A percentile compares a stretch with the other conserved stretches of the same genome.
Conservation (phyloP, 2,113 vertebrate species). For the Muntiacus reevesi region DNA sequence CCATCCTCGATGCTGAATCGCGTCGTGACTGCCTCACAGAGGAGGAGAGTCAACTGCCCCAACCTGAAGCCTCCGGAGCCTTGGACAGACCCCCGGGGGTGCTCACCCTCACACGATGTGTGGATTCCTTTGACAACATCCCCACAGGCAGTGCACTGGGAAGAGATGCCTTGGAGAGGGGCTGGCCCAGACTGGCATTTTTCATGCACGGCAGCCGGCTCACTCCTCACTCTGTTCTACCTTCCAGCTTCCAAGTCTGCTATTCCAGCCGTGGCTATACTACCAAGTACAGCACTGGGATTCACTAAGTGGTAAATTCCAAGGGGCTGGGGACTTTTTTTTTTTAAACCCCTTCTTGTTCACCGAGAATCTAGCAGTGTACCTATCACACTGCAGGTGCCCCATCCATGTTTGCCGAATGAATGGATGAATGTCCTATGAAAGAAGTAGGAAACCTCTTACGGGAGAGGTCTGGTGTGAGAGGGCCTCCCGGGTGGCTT, state of each 20-base stretch:
- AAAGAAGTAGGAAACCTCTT: background rate
- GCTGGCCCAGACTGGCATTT: background rate
- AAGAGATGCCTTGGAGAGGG: background rate
- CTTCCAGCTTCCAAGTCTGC: background rate
- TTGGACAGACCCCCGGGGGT: background rate
- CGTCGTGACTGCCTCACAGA: background rate
- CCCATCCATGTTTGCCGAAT: background rate
- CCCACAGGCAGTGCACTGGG: background rate
- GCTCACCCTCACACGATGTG: background rate
- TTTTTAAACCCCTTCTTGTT: background rate
- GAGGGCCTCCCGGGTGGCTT: background rate
- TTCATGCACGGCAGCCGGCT: rapidly evolving
- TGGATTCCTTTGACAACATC: background rate
- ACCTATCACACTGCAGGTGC: background rate
- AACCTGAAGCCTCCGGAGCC: background rate
- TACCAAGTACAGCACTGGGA: background rate
- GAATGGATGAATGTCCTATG: background rate
- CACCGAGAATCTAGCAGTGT: background rate
- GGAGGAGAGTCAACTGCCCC: no score
- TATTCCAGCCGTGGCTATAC: rapidly evolving
- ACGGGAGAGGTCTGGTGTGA: background rate
- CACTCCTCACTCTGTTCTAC: no score
- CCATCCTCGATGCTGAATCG: background rate
- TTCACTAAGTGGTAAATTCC: background rate
- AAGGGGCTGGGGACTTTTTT: background rate